phyloP scores from a whole-genome alignment of 2,113 vertebrate species.

The Sardina pilchardus region DNA sequence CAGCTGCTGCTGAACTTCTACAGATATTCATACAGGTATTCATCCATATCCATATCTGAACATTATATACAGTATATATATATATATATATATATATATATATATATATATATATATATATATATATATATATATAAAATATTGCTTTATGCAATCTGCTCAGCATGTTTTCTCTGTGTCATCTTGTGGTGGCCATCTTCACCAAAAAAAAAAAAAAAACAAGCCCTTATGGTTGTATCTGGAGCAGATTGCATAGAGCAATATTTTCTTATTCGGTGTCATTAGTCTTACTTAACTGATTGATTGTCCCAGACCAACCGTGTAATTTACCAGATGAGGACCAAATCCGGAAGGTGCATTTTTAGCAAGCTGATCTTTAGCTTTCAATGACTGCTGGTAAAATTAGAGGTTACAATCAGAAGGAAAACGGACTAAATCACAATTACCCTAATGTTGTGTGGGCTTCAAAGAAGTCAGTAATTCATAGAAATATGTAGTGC shows the following conservation, averaged over 20 bases:
- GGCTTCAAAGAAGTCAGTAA: not conserved
- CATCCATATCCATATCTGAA: no score
- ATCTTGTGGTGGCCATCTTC: not conserved
- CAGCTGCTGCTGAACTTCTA: no score
- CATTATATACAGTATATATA: no score
- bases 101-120: no score
- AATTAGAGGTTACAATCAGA: constrained; percentile 31
- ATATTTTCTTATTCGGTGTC: constrained; percentile 24
- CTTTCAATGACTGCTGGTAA: constrained; percentile 43
- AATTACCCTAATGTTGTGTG: constrained; percentile 25
- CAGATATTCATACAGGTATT: no score
- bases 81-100: no score
- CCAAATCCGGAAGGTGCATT: constrained; percentile 32
- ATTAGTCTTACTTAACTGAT: constrained; percentile 1
- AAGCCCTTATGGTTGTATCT: not conserved
- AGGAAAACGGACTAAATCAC: constrained; percentile 18
- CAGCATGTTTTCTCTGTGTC: no score
- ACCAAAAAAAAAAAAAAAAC: not conserved
- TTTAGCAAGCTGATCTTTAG: constrained; percentile 32
- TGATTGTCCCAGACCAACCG: not conserved
- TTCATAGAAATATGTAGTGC: not conserved
- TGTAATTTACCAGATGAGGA: constrained; percentile 38
- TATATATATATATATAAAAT: no score
- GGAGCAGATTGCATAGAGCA: not conserved
- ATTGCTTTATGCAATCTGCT: no score